Evolutionary conservation across 2,888 invertebrate species (phyloP).

Genomic region (Sarcophaga caerulescens): DNA sequence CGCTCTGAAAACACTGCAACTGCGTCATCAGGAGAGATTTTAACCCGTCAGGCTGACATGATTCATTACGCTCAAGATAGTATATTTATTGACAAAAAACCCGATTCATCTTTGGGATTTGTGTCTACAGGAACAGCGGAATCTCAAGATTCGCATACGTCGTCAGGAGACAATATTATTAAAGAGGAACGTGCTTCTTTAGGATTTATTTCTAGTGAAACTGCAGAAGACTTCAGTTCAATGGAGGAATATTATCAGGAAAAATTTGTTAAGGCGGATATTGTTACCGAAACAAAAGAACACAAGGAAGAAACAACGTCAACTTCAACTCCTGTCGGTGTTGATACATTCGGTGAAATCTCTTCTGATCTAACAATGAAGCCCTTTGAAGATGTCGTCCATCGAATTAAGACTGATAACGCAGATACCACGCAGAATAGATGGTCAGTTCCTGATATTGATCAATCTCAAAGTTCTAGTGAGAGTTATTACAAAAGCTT

Average conservation of each 20-base stretch:
- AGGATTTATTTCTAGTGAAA: constrained; percentile 77
- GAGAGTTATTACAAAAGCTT: constrained; percentile 95
- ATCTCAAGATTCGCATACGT: constrained; percentile 72
- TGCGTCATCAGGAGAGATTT: constrained; percentile 71
- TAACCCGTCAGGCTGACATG: constrained; percentile 74
- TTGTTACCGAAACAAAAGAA: constrained; percentile 70
- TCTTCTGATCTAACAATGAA: constrained; percentile 73
- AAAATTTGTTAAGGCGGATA: constrained; percentile 72
- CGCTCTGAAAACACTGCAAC: constrained; percentile 71
- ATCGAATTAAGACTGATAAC: constrained; percentile 79
- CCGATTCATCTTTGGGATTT: constrained; percentile 75
- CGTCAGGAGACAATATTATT: constrained; percentile 74
- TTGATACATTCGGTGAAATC: constrained; percentile 74
- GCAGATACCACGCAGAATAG: constrained; percentile 83
- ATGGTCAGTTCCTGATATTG: constrained; percentile 89
- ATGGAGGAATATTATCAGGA: constrained; percentile 79
- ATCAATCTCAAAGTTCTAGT: constrained; percentile 94
- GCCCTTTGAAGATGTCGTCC: constrained; percentile 75
- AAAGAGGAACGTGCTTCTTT: constrained; percentile 76
- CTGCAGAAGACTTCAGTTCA: constrained; percentile 78
- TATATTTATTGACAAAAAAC: constrained; percentile 68
- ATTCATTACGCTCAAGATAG: constrained; percentile 73
- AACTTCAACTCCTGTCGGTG: constrained; percentile 21
- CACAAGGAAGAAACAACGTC: constrained; percentile 48
- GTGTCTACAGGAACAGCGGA: constrained; percentile 77